These are phyloP conservation scores for Arrhamphus sclerolepis DNA, from an alignment of 2,797 vertebrate genomes.

Conservation along the genomic window DNA sequence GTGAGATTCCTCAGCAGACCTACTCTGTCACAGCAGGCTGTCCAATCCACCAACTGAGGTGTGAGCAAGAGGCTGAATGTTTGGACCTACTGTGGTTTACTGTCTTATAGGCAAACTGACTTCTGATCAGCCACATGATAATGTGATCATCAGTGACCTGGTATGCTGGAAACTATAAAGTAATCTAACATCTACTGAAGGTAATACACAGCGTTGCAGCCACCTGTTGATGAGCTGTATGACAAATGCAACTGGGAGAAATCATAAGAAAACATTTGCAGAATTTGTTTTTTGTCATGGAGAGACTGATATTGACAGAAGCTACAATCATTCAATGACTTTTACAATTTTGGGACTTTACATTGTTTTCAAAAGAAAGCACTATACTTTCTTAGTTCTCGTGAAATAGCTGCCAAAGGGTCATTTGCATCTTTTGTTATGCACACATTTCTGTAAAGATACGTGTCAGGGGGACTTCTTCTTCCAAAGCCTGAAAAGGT, in stretches of 20 bases:
- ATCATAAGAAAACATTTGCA: too few species aligned
- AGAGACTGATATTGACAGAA: too few species aligned
- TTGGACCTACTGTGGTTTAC: constrained; percentile 8
- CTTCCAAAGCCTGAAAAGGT: neutral
- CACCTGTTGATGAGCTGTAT: neutral
- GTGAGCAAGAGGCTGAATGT: constrained; percentile 20
- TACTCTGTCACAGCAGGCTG: constrained; percentile 29
- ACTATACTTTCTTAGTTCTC: too few species aligned
- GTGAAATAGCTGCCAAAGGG: neutral
- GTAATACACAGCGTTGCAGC: neutral
- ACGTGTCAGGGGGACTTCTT: neutral
- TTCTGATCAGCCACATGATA: constrained; percentile 26
- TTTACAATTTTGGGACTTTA: too few species aligned
- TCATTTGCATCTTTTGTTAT: too few species aligned
- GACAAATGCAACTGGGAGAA: neutral
- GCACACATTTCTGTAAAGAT: neutral
- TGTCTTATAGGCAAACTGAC: constrained; percentile 25
- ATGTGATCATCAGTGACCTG: constrained; percentile 18
- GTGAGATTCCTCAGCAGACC: neutral
- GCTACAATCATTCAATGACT: too few species aligned
- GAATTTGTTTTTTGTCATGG: too few species aligned
- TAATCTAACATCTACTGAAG: too few species aligned
- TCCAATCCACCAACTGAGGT: constrained; percentile 30
- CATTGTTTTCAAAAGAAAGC: too few species aligned
- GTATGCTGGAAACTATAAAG: neutral